Percentiles rank a stretch among this genome's conserved stretches.
These are phyloP conservation scores for Poeciliopsis gracilis DNA, from an alignment of 2,797 vertebrate species.

Conservation along the genomic window DNA sequence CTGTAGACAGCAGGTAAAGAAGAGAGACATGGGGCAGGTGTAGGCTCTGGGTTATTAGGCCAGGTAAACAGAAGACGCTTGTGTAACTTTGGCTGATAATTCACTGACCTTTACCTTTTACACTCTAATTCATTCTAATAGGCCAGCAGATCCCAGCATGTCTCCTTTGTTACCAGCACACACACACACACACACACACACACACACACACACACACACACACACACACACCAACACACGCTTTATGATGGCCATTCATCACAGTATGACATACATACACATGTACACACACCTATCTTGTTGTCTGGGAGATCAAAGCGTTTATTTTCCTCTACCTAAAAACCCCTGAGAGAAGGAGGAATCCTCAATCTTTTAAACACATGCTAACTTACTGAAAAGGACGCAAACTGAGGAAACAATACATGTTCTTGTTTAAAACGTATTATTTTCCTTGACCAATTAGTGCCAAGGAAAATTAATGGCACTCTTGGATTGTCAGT, in stretches of 20 bases:
- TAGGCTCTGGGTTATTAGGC: constrained; percentile 63
- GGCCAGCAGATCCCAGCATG: constrained; percentile 51
- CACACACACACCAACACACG: constrained; percentile 15
- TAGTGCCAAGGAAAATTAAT: background rate
- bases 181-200: constrained; percentile 34
- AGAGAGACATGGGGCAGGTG: constrained; percentile 49
- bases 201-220: constrained; percentile 23
- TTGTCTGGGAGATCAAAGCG: constrained; percentile 63
- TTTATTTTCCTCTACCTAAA: constrained; percentile 40
- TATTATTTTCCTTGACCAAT: background rate
- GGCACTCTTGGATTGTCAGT: too few relatives aligned
- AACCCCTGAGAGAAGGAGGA: constrained; percentile 12
- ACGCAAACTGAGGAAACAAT: background rate
- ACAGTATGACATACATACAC: constrained; percentile 27
- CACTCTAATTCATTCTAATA: constrained; percentile 75
- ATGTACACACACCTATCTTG: constrained; percentile 27
- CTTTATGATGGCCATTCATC: constrained; percentile 22
- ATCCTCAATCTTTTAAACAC: constrained; percentile 12
- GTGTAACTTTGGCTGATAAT: constrained; percentile 76
- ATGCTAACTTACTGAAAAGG: background rate
- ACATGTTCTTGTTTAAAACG: background rate
- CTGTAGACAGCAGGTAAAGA: background rate
- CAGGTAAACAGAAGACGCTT: constrained; percentile 69
- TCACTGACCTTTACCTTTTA: constrained; percentile 77
- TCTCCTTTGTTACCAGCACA: constrained; percentile 30